Evolutionary conservation across 2,113 vertebrate genomes (phyloP).

Genomic region (Carollia perspicillata): DNA sequence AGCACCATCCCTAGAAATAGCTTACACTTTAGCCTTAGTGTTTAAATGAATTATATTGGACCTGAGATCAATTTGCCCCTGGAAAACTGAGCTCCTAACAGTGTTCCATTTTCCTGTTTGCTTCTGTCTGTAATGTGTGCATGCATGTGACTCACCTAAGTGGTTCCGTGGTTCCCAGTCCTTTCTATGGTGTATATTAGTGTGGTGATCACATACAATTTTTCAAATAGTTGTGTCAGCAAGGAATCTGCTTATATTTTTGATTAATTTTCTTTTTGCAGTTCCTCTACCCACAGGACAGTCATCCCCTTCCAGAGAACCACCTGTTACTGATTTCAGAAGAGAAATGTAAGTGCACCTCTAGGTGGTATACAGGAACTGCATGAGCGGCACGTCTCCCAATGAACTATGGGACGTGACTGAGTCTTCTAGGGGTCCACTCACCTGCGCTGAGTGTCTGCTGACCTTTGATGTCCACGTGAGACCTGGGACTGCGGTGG

Average conservation of each 20-base stretch:
- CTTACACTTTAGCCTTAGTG: neutral
- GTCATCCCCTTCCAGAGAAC: conserved; percentile 82
- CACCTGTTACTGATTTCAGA: conserved; percentile 92
- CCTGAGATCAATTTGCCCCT: neutral
- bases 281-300: conserved; percentile 89
- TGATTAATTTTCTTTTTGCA: conserved; percentile 75
- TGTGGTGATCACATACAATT: neutral
- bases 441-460: neutral
- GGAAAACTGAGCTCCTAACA: neutral
- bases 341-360: conserved; percentile 91
- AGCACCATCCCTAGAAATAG: neutral
- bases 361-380: conserved; percentile 13
- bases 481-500: neutral
- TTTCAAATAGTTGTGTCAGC: neutral
- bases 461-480: neutral
- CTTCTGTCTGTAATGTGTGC: neutral
- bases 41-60: neutral
- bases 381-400: neutral
- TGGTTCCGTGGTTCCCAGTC: neutral
- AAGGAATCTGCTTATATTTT: neutral
- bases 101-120: neutral
- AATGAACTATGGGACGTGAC: neutral
- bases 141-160: neutral
- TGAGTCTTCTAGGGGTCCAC: neutral
- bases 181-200: neutral